Evolutionary conservation across 2,113 vertebrate genomes (phyloP).

Genomic region (Platichthys flesus): DNA sequence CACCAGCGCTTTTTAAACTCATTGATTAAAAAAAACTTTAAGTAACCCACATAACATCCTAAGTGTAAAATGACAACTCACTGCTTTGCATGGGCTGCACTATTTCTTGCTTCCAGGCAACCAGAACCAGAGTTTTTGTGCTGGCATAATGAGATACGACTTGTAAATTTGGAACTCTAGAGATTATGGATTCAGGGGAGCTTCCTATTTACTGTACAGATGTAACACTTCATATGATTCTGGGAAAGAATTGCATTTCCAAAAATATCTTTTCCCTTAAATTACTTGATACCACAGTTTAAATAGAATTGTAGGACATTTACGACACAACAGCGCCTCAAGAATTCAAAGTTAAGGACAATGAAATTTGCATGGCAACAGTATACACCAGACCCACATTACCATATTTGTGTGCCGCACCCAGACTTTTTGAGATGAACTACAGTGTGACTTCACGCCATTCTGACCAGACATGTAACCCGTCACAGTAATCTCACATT

Average conservation of each 20-base stretch:
- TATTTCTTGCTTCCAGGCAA: too few relatives aligned
- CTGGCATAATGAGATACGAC: background rate
- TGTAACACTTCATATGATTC: too few relatives aligned
- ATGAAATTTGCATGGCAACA: conserved; percentile 55
- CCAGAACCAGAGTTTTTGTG: background rate
- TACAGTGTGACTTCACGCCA: conserved; percentile 64
- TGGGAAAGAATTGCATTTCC: background rate
- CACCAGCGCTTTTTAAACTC: too few relatives aligned
- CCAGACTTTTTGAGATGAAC: conserved; percentile 45
- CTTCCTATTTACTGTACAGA: background rate
- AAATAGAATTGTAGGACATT: background rate
- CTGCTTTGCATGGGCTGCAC: too few relatives aligned
- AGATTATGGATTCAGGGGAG: background rate
- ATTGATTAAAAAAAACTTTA: too few relatives aligned
- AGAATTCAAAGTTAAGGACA: conserved; percentile 39
- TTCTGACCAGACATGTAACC: conserved; percentile 70
- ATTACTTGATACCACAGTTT: background rate
- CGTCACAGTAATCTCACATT: conserved; percentile 71
- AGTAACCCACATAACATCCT: too few relatives aligned
- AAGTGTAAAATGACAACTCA: too few relatives aligned
- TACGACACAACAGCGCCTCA: background rate
- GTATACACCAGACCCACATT: conserved; percentile 41
- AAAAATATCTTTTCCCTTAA: background rate
- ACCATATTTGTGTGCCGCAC: conserved; percentile 34
- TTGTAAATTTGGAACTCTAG: background rate